A percentile compares a stretch with the other conserved stretches of the same genome.
phyloP scores from a whole-genome alignment of 2,888 invertebrate genomes.

The Disparrhopalites patrizii region DNA sequence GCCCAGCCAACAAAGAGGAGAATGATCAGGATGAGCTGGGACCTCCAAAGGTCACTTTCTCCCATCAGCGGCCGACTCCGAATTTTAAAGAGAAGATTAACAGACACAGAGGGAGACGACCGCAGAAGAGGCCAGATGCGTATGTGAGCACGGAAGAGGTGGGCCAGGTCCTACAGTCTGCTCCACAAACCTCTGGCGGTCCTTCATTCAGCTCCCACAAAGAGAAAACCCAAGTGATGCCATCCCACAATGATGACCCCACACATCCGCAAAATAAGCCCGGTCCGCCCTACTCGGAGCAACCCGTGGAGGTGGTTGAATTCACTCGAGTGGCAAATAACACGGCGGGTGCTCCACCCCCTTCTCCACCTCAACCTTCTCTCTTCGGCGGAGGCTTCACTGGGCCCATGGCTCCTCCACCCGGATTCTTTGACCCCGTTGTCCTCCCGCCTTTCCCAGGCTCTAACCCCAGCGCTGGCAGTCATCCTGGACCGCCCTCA shows the following conservation, averaged over 20 bases:
- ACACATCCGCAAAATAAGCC: conserved; percentile 15
- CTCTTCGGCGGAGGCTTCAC: conserved; percentile 4
- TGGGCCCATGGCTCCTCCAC: conserved; percentile 17
- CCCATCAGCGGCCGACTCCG: not conserved
- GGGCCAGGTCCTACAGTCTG: conserved; percentile 24
- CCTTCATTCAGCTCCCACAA: too few relatives aligned
- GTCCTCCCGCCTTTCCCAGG: not conserved
- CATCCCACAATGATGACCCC: not conserved
- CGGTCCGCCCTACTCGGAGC: conserved; percentile 13
- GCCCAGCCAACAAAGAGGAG: conserved; percentile 14
- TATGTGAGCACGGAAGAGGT: conserved; percentile 31
- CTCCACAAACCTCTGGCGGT: not conserved
- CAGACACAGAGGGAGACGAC: conserved; percentile 31
- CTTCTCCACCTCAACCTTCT: conserved; percentile 8
- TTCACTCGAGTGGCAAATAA: too few relatives aligned
- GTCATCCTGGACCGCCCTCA: conserved; percentile 2
- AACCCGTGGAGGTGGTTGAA: too few relatives aligned
- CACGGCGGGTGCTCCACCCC: too few relatives aligned
- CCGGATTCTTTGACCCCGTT: conserved; percentile 15
- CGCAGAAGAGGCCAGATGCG: conserved; percentile 26
- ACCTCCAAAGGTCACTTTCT: conserved; percentile 23
- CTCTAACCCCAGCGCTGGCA: not conserved
- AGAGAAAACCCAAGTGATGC: too few relatives aligned
- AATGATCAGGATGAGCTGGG: conserved; percentile 34
- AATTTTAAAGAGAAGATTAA: conserved; percentile 37